Evolutionary conservation across 2,888 invertebrate genomes (phyloP).

Genomic region (Junonia oenone): DNA sequence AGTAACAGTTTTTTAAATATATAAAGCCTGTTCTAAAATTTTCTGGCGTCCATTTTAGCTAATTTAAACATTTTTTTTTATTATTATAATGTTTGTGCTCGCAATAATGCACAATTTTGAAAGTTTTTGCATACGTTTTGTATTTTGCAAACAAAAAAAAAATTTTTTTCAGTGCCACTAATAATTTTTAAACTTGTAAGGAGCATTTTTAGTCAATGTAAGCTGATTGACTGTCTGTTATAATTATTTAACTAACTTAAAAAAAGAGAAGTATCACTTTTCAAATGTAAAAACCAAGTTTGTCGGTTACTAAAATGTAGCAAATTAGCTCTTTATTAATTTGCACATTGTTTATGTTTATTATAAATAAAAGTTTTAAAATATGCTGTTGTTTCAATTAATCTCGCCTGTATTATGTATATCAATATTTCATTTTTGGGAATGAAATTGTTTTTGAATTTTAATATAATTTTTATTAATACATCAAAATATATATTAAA

Average conservation of each 20-base stretch:
- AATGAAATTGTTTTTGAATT: too few species aligned
- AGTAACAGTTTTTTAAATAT: conserved; percentile 10
- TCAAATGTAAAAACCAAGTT: conserved; percentile 20
- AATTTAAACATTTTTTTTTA: too few species aligned
- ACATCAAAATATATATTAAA: too few species aligned
- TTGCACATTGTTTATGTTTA: conserved; percentile 76
- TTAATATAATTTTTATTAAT: too few species aligned
- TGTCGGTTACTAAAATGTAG: conserved; percentile 39
- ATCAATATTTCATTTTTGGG: too few species aligned
- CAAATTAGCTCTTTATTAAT: conserved; percentile 40
- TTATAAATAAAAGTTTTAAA: conserved; percentile 66
- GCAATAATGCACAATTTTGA: conserved; percentile 58
- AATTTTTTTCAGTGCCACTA: conserved; percentile 54
- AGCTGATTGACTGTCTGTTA: conserved; percentile 48
- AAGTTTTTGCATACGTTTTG: conserved; percentile 37
- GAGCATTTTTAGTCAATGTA: conserved; percentile 65
- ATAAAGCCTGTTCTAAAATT: conserved; percentile 7
- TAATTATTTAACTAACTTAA: conserved; percentile 46
- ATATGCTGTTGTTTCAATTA: conserved; percentile 31
- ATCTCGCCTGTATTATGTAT: too few species aligned
- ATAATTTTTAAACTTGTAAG: conserved; percentile 43
- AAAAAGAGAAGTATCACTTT: conserved; percentile 46
- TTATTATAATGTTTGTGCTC: conserved; percentile 43
- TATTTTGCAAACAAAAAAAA: conserved; percentile 21
- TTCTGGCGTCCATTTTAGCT: conserved; percentile 20